Percentiles rank a stretch among this genome's conserved stretches.
Evolutionary conservation across 2,888 invertebrate species (phyloP).

Genomic region (Phymatocera aterrima): DNA sequence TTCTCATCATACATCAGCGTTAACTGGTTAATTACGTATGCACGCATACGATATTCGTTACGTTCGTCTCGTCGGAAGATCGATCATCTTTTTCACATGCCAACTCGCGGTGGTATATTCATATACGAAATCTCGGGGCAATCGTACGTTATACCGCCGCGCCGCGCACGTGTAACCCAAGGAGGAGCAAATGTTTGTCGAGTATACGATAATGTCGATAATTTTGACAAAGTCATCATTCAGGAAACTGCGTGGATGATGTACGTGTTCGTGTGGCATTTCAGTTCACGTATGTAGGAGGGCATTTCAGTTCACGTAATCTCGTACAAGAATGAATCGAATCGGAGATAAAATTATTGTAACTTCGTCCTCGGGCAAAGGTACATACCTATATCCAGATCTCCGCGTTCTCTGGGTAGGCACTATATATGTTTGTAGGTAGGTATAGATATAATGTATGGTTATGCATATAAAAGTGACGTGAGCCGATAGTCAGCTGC

Average conservation of each 20-base stretch:
- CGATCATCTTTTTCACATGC: constrained; percentile 7
- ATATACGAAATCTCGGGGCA: not conserved
- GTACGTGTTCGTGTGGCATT: not conserved
- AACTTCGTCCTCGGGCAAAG: not conserved
- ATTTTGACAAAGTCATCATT: constrained; percentile 68
- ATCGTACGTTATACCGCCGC: no score
- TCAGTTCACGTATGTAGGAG: not conserved
- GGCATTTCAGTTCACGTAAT: not conserved
- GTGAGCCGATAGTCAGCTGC: constrained; percentile 3
- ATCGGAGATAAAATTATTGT: constrained; percentile 10
- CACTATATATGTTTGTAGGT: not conserved
- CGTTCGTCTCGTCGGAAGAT: not conserved
- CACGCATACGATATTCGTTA: no score
- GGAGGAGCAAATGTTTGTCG: constrained; percentile 60
- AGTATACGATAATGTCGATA: constrained; percentile 39
- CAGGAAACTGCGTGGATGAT: constrained; percentile 48
- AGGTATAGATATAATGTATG: not conserved
- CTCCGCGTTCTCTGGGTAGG: not conserved
- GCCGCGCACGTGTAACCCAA: not conserved
- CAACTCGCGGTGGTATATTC: no score
- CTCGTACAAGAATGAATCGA: not conserved
- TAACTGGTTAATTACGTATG: no score
- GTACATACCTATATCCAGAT: not conserved
- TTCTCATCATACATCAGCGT: not conserved
- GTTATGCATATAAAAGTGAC: not conserved